A percentile compares a stretch with the other conserved stretches of the same genome.
Evolutionary conservation across 2,113 vertebrate species (phyloP).

Genomic region (Petrocephalus zakoni): DNA sequence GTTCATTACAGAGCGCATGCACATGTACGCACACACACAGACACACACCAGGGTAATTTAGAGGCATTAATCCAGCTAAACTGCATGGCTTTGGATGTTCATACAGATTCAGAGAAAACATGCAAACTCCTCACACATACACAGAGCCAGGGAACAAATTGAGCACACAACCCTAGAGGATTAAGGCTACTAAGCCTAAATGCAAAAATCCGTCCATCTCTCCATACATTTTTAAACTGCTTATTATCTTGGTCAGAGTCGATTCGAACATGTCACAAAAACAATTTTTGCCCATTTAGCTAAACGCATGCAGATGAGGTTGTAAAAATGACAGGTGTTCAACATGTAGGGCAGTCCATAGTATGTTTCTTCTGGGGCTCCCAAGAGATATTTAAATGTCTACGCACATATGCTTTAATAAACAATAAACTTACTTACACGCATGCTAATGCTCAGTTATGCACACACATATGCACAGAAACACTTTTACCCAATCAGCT

Average conservation of each 20-base stretch:
- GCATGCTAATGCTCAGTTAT: not conserved
- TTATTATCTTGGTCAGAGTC: not conserved
- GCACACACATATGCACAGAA: conserved; percentile 7
- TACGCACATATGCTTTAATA: conserved; percentile 16
- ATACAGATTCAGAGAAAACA: not conserved
- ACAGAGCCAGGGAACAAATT: not conserved
- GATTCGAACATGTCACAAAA: not conserved
- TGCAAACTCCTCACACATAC: not conserved
- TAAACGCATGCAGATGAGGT: not conserved
- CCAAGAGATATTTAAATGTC: conserved; percentile 16
- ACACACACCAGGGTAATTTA: not conserved
- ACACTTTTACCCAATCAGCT: conserved; percentile 14
- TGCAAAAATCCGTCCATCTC: not conserved
- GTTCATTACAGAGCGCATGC: not conserved
- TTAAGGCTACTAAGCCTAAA: not conserved
- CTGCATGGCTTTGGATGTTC: not conserved
- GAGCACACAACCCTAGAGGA: not conserved
- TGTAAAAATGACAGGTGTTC: not conserved
- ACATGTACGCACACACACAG: not conserved
- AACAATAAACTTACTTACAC: not conserved
- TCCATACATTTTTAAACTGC: not conserved
- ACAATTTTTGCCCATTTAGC: not conserved
- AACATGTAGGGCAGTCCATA: not conserved
- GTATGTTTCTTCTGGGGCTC: not conserved
- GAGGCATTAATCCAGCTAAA: not conserved